A percentile compares a stretch with the other conserved stretches of the same genome.
phyloP scores from a whole-genome alignment of 2,113 vertebrate genomes.

The Desmodus rotundus region DNA sequence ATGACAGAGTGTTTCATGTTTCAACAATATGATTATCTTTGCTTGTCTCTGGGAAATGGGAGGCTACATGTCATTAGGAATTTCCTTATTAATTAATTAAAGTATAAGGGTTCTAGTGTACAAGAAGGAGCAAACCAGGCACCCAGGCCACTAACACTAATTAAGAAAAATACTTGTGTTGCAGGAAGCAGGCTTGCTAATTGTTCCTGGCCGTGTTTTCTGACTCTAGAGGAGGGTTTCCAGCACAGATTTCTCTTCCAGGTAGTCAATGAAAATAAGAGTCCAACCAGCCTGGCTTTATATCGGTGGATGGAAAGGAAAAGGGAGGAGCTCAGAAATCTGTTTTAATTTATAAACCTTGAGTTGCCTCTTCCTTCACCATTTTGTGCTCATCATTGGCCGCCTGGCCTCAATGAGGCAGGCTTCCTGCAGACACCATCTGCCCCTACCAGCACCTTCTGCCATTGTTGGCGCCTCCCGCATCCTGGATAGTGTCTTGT shows the following conservation, averaged over 20 bases:
- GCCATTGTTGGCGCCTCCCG: not conserved
- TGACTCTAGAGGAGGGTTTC: not conserved
- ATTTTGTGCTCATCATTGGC: not conserved
- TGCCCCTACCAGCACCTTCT: slow-evolving; percentile 33
- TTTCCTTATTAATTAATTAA: slow-evolving; percentile 6
- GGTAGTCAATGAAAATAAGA: not conserved
- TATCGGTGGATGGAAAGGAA: not conserved
- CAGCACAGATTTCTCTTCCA: not conserved
- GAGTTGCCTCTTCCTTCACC: not conserved
- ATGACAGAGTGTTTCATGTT: not conserved
- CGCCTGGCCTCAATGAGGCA: not conserved
- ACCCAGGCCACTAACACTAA: not conserved
- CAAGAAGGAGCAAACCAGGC: not conserved
- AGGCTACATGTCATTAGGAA: not conserved
- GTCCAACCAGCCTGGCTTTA: not conserved
- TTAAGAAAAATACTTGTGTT: not conserved
- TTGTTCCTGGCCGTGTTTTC: not conserved
- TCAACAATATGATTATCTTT: not conserved
- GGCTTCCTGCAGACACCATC: slow-evolving; percentile 35
- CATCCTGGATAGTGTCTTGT: not conserved
- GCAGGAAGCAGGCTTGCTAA: not conserved
- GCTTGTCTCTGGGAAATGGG: not conserved
- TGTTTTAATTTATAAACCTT: not conserved
- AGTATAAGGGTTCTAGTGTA: not conserved
- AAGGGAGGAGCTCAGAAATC: not conserved